A percentile compares a stretch with the other conserved stretches of the same genome.
Conservation (phyloP, 2,113 vertebrate genomes). For the Alligator sinensis region DNA sequence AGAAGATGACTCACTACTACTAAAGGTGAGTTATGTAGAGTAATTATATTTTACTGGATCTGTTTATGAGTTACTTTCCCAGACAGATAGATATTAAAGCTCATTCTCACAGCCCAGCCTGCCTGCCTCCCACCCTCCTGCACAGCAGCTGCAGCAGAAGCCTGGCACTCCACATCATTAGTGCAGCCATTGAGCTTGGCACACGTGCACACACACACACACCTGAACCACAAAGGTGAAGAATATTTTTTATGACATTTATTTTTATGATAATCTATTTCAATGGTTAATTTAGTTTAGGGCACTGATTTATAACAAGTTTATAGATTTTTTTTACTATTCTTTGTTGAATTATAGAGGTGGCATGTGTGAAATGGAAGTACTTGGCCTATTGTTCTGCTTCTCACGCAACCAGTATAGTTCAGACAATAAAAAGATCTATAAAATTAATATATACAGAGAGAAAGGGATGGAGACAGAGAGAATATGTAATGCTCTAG, state of each 20-base stretch:
- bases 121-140: neutral
- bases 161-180: neutral
- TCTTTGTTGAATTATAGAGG: conserved; percentile 84
- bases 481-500: conserved; percentile 79
- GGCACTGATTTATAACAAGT: conserved; percentile 83
- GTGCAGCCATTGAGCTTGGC: neutral
- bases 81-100: conserved; percentile 29
- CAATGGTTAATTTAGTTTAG: conserved; percentile 83
- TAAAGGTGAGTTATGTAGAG: conserved; percentile 53
- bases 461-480: conserved; percentile 78
- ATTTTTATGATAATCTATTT: conserved; percentile 85
- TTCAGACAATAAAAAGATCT: conserved; percentile 87
- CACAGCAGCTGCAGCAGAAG: neutral
- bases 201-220: neutral
- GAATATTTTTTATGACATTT: conserved; percentile 80
- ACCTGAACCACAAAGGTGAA: conserved; percentile 72
- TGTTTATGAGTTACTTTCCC: conserved; percentile 71
- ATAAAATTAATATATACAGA: conserved; percentile 88
- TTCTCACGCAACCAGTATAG: conserved; percentile 82
- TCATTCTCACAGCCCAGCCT: neutral
- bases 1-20: neutral
- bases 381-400: conserved; percentile 85
- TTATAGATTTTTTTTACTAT: conserved; percentile 82
- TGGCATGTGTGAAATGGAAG: conserved; percentile 84
- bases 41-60: conserved; percentile 61